Base-by-base conservation (phyloP, 1,140 invertebrate species). In the Aradophagus sp. region DNA sequence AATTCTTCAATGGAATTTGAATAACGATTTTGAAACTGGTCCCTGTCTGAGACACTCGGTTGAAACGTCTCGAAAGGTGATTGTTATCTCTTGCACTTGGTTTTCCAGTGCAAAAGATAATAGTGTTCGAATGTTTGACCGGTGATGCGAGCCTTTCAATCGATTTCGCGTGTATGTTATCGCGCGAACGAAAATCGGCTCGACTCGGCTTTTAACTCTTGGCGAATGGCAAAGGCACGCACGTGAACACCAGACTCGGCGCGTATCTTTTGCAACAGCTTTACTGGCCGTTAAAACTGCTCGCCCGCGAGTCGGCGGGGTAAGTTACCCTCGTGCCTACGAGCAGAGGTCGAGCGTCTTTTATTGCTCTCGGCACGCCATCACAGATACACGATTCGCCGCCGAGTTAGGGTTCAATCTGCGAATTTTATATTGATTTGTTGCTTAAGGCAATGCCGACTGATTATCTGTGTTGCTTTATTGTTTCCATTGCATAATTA, bases 101-200 rank as follows among this genome's bases (percentile, higher is more conserved):
- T n/a, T n/a, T n/a, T n/a, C n/a, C n/a, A n/a, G n/a, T n/a, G n/a
- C n/a, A n/a, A n/a, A n/a, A n/a, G n/a, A n/a, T n/a, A n/a, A n/a
- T n/a, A n/a, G n/a, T n/a, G n/a, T n/a, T n/a, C n/a, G n/a, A n/a
- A n/a, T n/a, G n/a, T n/a, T n/a, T n/a, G n/a, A n/a, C n/a, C n/a
- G n/a, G n/a, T n/a, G n/a, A n/a, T n/a, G n/a, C n/a, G n/a, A n/a
- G n/a, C n/a, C n/a, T n/a, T n/a, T n/a, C n/a, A n/a, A n/a, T n/a
- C n/a, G 62, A 56, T 66, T 66, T 66, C 16, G 63, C 63, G 63
- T 67, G 63, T 39, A 6, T 44, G 63, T 59, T 67, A 67, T 67
- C 63, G 48, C 41, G 53, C 53, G 53, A 53, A 53, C 35, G 41
- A 68, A 53, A 52, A 6, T 50, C 27, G 27, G 31, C 27, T 31